Conservation (phyloP, 2,113 vertebrate genomes). For the sheep (Ovis aries) region ARS-UI_Ramb_v3.0 NC_056055.1:205208001-205208500, state of each 20-base stretch:
- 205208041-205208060: background rate
- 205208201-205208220: background rate
- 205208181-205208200: background rate
- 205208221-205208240: background rate
- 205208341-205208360: background rate
- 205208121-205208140: background rate
- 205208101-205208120: background rate
- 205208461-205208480: background rate
- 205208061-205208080: background rate
- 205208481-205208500: conserved; percentile 2
- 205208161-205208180: background rate
- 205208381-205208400: background rate
- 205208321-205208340: background rate
- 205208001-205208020: background rate
- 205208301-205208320: background rate
- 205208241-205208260: background rate
- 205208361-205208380: background rate
- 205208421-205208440: background rate
- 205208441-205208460: conserved; percentile 5
- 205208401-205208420: conserved; percentile 4
- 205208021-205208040: background rate
- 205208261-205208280: background rate
- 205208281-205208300: conserved; percentile 10
- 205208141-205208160: background rate
- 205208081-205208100: background rate